These are phyloP conservation scores for Polydrusus tereticollis DNA, from an alignment of 2,888 invertebrate genomes.

Conservation along the genomic window DNA sequence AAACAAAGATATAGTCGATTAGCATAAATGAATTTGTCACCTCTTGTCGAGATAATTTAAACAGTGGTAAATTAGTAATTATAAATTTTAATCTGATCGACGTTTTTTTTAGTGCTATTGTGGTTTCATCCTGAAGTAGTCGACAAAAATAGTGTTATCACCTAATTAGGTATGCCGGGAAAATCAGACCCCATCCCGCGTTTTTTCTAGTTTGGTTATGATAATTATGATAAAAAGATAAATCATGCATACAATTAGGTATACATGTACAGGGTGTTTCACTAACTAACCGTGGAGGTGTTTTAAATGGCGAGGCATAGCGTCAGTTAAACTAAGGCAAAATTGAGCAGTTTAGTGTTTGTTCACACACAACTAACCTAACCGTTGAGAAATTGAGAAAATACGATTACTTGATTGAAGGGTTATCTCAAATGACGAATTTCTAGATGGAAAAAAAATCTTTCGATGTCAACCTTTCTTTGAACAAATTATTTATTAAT, in stretches of 20 bases:
- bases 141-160: neutral
- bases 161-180: neutral
- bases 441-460: too few species aligned
- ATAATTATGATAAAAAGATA: neutral
- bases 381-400: too few species aligned
- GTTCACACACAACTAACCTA: too few species aligned
- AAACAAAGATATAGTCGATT: conserved; percentile 50
- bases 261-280: too few species aligned
- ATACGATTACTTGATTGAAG: too few species aligned
- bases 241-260: neutral
- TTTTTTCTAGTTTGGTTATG: neutral
- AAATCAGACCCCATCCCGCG: neutral
- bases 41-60: neutral
- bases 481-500: neutral
- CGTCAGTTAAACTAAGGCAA: too few species aligned
- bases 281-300: too few species aligned
- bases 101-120: neutral
- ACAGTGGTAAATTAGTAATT: neutral
- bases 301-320: too few species aligned
- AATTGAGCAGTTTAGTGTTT: too few species aligned
- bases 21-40: neutral
- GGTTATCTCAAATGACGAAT: too few species aligned
- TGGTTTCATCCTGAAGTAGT: neutral
- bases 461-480: neutral
- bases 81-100: neutral